A percentile compares a stretch with the other conserved stretches of the same genome.
These are phyloP conservation scores for Pediacus dermestoides DNA, from an alignment of 2,888 invertebrate genomes.

Conservation along the genomic window DNA sequence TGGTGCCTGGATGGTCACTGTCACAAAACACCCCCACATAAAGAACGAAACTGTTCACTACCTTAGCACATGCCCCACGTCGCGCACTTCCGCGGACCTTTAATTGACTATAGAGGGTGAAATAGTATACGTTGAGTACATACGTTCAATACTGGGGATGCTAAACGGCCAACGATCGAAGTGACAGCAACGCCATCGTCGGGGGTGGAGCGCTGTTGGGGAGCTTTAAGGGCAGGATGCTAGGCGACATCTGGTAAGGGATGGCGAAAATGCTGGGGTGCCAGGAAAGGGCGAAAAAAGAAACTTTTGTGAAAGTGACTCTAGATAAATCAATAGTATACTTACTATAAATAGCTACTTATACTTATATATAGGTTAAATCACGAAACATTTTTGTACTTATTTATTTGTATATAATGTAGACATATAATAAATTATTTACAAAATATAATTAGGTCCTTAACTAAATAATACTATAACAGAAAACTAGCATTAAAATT, in stretches of 20 bases:
- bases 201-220: background rate
- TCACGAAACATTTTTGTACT: too few species aligned
- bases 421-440: conserved; percentile 2
- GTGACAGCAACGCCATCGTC: conserved; percentile 15
- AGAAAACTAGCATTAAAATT: too few species aligned
- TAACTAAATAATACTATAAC: conserved; percentile 4
- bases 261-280: conserved; percentile 1
- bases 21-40: conserved; percentile 25
- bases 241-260: conserved; percentile 3
- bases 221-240: background rate
- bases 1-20: too few species aligned
- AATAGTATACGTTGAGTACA: conserved; percentile 36
- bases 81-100: conserved; percentile 29
- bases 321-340: too few species aligned
- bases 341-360: too few species aligned
- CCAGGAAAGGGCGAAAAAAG: too few species aligned
- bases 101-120: conserved; percentile 44
- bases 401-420: background rate
- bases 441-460: conserved; percentile 1
- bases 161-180: conserved; percentile 31
- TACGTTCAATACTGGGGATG: conserved; percentile 43
- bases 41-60: too few species aligned
- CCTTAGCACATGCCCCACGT: conserved; percentile 28
- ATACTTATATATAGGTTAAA: too few species aligned
- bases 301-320: background rate